A percentile compares a stretch with the other conserved stretches of the same genome.
Conservation (phyloP, 2,888 invertebrate species). For the Drosophila nigricruria region DNA sequence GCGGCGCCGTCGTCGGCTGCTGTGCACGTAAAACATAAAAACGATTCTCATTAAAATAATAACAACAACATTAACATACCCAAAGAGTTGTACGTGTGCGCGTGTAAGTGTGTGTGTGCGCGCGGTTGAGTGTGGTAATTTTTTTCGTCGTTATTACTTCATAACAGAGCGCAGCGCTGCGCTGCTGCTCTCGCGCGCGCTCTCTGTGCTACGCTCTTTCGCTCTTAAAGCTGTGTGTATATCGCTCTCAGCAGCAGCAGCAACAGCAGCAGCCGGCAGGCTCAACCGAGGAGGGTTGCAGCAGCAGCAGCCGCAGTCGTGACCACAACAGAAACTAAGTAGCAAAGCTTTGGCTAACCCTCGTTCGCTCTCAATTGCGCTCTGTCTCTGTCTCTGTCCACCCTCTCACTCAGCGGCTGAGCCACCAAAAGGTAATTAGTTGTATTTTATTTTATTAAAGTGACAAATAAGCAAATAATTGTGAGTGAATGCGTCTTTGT, state of each 20-base stretch:
- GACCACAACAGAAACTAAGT: slow-evolving; percentile 33
- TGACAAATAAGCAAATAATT: slow-evolving; percentile 64
- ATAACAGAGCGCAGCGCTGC: slow-evolving; percentile 55
- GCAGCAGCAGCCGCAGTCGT: slow-evolving; percentile 28
- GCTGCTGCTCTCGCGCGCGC: slow-evolving; percentile 18
- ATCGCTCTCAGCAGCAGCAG: slow-evolving; percentile 6
- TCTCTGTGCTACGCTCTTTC: not conserved
- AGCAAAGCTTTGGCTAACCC: slow-evolving; percentile 44
- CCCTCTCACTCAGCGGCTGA: slow-evolving; percentile 9
- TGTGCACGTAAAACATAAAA: slow-evolving; percentile 53
- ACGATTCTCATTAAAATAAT: slow-evolving; percentile 52
- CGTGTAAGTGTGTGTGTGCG: slow-evolving; percentile 9
- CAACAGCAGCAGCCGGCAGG: slow-evolving; percentile 30
- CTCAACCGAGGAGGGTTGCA: slow-evolving; percentile 45
- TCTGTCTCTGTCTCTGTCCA: slow-evolving; percentile 2
- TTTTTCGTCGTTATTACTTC: slow-evolving; percentile 69
- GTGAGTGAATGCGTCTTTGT: slow-evolving; percentile 18
- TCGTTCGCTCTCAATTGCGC: slow-evolving; percentile 13
- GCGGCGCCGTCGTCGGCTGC: slow-evolving; percentile 42
- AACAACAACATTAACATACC: slow-evolving; percentile 33
- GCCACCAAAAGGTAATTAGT: slow-evolving; percentile 66
- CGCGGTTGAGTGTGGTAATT: slow-evolving; percentile 46
- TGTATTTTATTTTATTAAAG: slow-evolving; percentile 70
- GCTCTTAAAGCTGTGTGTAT: slow-evolving; percentile 23
- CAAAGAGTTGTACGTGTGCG: slow-evolving; percentile 26